phyloP scores from a whole-genome alignment of 1,140 invertebrate genomes.

The Drosophila truncata region DNA sequence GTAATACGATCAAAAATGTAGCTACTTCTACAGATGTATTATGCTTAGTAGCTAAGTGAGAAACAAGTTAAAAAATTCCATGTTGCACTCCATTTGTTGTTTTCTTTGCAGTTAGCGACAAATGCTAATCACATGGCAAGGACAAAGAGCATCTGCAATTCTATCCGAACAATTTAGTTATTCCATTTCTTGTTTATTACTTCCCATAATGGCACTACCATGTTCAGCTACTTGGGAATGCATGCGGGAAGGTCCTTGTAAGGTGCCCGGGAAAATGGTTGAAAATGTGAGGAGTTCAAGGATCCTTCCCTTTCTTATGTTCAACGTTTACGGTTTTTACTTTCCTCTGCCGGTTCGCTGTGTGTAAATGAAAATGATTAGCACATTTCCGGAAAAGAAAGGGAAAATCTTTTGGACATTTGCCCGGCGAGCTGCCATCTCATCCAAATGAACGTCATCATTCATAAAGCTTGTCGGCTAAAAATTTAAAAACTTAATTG shows the following conservation, averaged over 20 bases:
- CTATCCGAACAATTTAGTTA: conserved; percentile 24
- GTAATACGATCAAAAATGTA: not conserved
- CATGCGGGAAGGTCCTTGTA: conserved; percentile 49
- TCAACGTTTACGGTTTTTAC: conserved; percentile 1
- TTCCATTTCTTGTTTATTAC: conserved; percentile 59
- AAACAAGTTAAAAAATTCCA: not conserved
- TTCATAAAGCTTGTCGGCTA: conserved; percentile 46
- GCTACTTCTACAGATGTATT: not conserved
- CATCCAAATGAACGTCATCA: conserved; percentile 33
- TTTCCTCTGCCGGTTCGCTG: conserved; percentile 12
- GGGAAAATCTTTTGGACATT: conserved; percentile 14
- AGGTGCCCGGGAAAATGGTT: conserved; percentile 7
- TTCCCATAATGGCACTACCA: conserved; percentile 55
- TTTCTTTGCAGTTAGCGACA: not conserved
- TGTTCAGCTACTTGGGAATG: conserved; percentile 49
- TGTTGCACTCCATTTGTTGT: not conserved
- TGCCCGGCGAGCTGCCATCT: conserved; percentile 21
- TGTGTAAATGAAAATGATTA: conserved; percentile 51
- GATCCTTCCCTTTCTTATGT: conserved; percentile 16
- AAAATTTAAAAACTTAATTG: conserved; percentile 65
- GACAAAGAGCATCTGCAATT: conserved; percentile 39
- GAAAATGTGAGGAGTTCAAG: not conserved
- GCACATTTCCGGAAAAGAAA: conserved; percentile 28
- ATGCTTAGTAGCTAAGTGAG: not conserved
- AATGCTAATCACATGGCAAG: conserved; percentile 18